Evolutionary conservation across 2,797 vertebrate species (phyloP).

Genomic region (Gallirallus australis): DNA sequence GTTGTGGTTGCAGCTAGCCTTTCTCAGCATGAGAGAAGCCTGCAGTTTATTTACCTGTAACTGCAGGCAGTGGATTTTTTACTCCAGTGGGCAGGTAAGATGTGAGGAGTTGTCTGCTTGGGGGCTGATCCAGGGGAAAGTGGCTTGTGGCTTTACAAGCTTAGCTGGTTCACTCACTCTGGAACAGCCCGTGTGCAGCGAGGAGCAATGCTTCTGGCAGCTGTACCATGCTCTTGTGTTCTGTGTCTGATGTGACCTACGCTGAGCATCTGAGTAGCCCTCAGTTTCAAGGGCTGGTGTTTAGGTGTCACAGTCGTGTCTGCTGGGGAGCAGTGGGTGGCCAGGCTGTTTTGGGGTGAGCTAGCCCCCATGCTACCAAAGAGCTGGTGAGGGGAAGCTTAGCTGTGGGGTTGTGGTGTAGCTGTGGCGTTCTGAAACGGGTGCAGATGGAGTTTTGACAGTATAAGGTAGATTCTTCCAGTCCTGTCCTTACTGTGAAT

Average conservation of each 20-base stretch:
- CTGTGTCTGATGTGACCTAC: neutral
- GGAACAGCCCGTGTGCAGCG: neutral
- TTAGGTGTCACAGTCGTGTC: fast-evolving
- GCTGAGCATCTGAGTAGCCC: neutral
- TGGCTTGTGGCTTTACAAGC: neutral
- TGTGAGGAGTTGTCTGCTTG: neutral
- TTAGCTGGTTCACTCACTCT: neutral
- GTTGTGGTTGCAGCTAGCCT: neutral
- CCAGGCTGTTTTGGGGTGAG: too few species aligned
- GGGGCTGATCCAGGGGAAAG: neutral
- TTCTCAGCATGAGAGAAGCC: neutral
- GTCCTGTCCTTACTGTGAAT: neutral
- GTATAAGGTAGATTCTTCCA: too few species aligned
- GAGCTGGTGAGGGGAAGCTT: neutral
- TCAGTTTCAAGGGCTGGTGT: neutral
- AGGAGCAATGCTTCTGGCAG: neutral
- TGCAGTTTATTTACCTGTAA: neutral
- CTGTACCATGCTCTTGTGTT: neutral
- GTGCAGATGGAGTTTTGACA: neutral
- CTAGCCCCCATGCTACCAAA: fast-evolving
- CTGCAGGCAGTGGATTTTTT: neutral
- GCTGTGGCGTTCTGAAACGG: too few species aligned
- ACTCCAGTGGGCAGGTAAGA: neutral
- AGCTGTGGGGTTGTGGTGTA: neutral
- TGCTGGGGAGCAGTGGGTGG: neutral